phyloP scores from a whole-genome alignment of 2,113 vertebrate species.

The Parus major region DNA sequence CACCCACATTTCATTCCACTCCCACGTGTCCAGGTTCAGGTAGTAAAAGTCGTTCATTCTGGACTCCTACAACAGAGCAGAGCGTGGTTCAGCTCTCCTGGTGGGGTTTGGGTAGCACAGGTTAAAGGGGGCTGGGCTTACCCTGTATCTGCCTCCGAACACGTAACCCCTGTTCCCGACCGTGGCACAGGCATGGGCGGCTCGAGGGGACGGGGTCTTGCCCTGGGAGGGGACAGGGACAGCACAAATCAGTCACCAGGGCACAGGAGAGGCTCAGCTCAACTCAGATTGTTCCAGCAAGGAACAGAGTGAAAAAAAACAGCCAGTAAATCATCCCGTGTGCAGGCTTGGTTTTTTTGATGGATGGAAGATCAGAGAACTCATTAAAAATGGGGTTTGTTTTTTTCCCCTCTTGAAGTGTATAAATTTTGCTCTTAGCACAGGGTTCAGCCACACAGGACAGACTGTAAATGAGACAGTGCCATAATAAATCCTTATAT shows the following conservation, averaged over 20 bases:
- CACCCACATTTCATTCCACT: slow-evolving; percentile 94
- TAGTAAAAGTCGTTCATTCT: slow-evolving; percentile 93
- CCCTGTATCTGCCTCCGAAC: slow-evolving; percentile 93
- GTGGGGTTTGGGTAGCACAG: fast-evolving
- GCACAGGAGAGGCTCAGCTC: not conserved
- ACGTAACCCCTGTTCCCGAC: slow-evolving; percentile 91
- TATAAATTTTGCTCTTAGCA: not conserved
- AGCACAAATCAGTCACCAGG: not conserved
- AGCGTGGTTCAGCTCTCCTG: not conserved
- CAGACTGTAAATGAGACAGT: not conserved
- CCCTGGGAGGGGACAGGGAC: slow-evolving; percentile 74
- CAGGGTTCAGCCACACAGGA: not conserved
- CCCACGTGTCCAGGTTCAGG: slow-evolving; percentile 92
- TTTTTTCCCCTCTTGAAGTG: not conserved
- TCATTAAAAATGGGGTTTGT: not conserved
- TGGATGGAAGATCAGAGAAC: not conserved
- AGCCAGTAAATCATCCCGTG: not conserved
- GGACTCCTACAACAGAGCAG: slow-evolving; percentile 78
- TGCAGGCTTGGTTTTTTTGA: not conserved
- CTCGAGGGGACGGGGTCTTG: slow-evolving; percentile 88
- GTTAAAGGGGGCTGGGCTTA: slow-evolving; percentile 30
- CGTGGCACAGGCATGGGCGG: slow-evolving; percentile 92
- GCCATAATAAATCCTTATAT: not conserved
- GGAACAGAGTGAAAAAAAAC: not conserved
- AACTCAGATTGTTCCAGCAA: not conserved